phyloP scores from a whole-genome alignment of 2,113 vertebrate genomes.

The Mohoua ochrocephala region DNA sequence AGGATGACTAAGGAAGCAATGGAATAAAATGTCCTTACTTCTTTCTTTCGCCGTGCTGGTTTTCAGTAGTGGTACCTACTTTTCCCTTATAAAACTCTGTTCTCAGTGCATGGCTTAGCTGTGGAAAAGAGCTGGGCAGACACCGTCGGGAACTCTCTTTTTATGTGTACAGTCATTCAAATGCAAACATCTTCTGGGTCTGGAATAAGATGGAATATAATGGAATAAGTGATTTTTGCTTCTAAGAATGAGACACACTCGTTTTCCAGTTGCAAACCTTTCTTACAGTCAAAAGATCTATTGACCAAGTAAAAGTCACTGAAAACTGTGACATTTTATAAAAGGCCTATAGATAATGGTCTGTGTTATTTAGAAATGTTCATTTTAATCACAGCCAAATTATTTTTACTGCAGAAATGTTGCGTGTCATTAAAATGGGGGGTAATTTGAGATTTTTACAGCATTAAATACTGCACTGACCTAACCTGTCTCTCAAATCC shows the following conservation, averaged over 20 bases:
- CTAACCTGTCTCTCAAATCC: background rate
- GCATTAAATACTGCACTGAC: background rate
- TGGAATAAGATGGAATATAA: background rate
- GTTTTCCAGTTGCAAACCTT: background rate
- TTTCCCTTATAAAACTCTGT: background rate
- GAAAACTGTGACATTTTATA: background rate
- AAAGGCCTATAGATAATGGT: background rate
- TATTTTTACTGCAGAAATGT: background rate
- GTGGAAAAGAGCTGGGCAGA: background rate
- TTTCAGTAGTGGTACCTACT: background rate
- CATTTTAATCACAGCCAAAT: background rate
- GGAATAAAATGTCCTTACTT: background rate
- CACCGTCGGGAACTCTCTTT: background rate
- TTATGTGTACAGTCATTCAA: background rate
- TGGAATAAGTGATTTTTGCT: slow-evolving; percentile 30
- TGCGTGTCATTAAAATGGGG: background rate
- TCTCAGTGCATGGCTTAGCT: background rate
- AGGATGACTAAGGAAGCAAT: background rate
- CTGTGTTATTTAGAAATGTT: background rate
- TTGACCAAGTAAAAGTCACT: background rate
- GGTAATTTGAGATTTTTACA: background rate
- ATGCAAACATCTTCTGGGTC: background rate
- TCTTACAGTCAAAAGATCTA: slow-evolving; percentile 11
- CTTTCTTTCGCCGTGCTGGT: background rate
- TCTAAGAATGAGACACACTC: background rate